A percentile compares a stretch with the other conserved stretches of the same genome.
These are phyloP conservation scores for Saguinus midas DNA, from an alignment of 2,113 vertebrate genomes.

Conservation along the genomic window DNA sequence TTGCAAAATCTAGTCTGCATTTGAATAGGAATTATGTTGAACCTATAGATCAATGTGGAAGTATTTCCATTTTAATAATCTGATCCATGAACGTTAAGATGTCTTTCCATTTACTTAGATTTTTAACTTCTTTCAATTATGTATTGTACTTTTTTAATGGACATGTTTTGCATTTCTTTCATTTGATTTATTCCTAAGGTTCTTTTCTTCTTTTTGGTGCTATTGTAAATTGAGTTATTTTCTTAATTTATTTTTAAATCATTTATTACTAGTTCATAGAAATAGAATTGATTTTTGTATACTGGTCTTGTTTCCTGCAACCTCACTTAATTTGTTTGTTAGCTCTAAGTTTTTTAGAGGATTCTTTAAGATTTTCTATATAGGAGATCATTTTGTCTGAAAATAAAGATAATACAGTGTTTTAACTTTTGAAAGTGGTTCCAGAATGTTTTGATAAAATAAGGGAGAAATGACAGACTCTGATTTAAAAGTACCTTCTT, in stretches of 20 bases:
- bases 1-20: background rate
- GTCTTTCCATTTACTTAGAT: background rate
- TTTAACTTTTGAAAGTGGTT: too few species aligned
- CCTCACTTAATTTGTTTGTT: background rate
- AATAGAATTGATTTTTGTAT: background rate
- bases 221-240: background rate
- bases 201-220: background rate
- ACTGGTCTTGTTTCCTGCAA: background rate
- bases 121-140: background rate
- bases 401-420: background rate
- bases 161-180: background rate
- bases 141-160: background rate
- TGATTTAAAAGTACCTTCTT: too few species aligned
- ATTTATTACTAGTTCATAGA: background rate
- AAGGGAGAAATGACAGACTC: too few species aligned
- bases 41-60: background rate
- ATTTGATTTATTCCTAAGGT: background rate
- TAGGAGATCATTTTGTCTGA: background rate
- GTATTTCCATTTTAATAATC: background rate
- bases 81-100: background rate
- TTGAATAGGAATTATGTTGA: background rate
- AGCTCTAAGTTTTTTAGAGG: background rate
- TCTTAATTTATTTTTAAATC: background rate
- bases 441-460: too few species aligned
- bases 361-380: background rate